phyloP scores from a whole-genome alignment of 2,113 vertebrate species.

The Hypanus sabinus region DNA sequence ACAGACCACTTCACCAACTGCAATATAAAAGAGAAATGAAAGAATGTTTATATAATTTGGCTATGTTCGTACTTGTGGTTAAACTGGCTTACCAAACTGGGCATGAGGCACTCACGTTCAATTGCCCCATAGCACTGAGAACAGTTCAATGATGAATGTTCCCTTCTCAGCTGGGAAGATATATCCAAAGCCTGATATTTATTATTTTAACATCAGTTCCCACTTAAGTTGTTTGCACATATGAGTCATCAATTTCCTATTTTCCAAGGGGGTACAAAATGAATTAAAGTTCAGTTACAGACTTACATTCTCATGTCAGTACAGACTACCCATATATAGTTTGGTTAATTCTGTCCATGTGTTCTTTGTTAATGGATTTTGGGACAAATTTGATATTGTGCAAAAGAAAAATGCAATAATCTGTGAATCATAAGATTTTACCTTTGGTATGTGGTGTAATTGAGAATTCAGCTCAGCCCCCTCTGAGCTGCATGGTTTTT shows the following conservation, averaged over 20 bases:
- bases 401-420: constrained; percentile 17
- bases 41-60: neutral
- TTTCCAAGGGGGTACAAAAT: constrained; percentile 17
- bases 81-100: neutral
- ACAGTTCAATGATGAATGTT: constrained; percentile 12
- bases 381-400: constrained; percentile 33
- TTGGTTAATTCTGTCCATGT: neutral
- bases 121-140: constrained; percentile 9
- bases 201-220: constrained; percentile 36
- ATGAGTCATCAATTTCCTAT: constrained; percentile 29
- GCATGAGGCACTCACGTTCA: neutral
- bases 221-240: constrained; percentile 29
- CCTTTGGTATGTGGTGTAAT: neutral
- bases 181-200: constrained; percentile 33
- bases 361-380: constrained; percentile 25
- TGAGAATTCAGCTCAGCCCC: neutral
- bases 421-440: neutral
- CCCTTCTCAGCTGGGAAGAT: constrained; percentile 29
- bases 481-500: neutral
- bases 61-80: neutral
- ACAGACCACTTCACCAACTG: neutral
- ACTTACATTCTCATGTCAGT: constrained; percentile 16
- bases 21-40: neutral
- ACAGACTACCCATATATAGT: constrained; percentile 9
- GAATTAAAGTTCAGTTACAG: constrained; percentile 34